These are phyloP conservation scores for Copidosoma floridanum DNA, from an alignment of 1,140 invertebrate genomes.

Conservation along the genomic window DNA sequence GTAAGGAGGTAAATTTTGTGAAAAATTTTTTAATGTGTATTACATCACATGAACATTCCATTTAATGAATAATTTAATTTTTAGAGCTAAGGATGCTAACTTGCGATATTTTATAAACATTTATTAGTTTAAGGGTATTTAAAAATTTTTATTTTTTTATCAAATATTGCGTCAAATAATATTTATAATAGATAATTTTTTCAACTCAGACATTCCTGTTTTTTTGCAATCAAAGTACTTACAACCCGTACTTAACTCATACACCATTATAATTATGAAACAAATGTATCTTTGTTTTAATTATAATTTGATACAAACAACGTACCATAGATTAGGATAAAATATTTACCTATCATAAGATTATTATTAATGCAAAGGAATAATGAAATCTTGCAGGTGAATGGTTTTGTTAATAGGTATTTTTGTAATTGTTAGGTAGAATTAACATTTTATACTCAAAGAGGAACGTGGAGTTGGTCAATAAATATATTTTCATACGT, in stretches of 20 bases:
- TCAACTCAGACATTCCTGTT: conserved; percentile 1
- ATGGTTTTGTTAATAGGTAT: conserved; percentile 19
- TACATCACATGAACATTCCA: too few relatives aligned
- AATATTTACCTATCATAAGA: neutral
- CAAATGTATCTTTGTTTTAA: too few relatives aligned
- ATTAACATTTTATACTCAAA: conserved; percentile 4
- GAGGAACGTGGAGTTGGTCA: neutral
- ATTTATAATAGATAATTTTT: neutral
- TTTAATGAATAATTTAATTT: too few relatives aligned
- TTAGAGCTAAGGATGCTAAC: too few relatives aligned
- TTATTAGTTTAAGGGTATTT: neutral
- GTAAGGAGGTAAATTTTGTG: too few relatives aligned
- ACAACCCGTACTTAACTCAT: too few relatives aligned
- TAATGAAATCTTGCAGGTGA: conserved; percentile 11
- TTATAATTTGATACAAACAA: neutral
- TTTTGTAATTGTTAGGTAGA: conserved; percentile 11
- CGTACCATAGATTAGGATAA: conserved; percentile 14
- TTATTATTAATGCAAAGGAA: conserved; percentile 1
- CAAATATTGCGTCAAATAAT: neutral
- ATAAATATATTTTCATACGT: neutral
- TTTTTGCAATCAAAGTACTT: too few relatives aligned
- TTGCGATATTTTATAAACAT: conserved; percentile 1
- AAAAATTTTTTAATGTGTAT: neutral
- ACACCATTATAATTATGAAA: too few relatives aligned
- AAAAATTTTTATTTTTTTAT: neutral